Conservation (phyloP, 1,140 invertebrate genomes). For the Cherax quadricarinatus region DNA sequence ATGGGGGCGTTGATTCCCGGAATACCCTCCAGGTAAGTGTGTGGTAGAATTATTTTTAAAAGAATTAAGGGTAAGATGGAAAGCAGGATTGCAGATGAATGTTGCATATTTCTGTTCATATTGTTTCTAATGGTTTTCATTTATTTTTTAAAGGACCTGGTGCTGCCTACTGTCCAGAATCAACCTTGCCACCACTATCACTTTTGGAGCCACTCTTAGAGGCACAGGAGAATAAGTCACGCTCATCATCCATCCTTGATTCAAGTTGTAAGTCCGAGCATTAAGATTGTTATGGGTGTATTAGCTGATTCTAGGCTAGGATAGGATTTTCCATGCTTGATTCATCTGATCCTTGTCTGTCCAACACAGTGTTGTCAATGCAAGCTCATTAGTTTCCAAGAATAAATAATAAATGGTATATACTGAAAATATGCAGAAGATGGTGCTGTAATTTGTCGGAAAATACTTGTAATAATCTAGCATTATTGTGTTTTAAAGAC, state of each 20-base stretch:
- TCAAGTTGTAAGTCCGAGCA: constrained; percentile 52
- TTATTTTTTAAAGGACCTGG: constrained; percentile 34
- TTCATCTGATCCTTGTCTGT: constrained; percentile 18
- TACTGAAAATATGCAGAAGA: background rate
- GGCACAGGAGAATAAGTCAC: constrained; percentile 61
- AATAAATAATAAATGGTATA: background rate
- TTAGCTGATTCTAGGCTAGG: constrained; percentile 13
- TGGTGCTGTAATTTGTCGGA: background rate
- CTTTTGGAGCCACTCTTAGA: constrained; percentile 57
- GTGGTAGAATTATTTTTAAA: too few species aligned
- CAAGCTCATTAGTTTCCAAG: background rate
- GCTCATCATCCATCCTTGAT: constrained; percentile 62
- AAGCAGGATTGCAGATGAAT: too few species aligned
- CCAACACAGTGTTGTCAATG: constrained; percentile 40
- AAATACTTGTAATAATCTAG: background rate
- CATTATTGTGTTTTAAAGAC: background rate
- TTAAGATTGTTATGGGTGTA: too few species aligned
- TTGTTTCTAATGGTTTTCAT: background rate
- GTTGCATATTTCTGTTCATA: too few species aligned
- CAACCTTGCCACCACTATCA: constrained; percentile 58
- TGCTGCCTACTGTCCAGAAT: constrained; percentile 61
- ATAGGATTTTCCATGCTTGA: constrained; percentile 32
- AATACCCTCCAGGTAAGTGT: too few species aligned
- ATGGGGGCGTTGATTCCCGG: too few species aligned
- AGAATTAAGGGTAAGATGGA: too few species aligned